phyloP scores from a whole-genome alignment of 2,888 invertebrate genomes.

The Endomychus coccineus region DNA sequence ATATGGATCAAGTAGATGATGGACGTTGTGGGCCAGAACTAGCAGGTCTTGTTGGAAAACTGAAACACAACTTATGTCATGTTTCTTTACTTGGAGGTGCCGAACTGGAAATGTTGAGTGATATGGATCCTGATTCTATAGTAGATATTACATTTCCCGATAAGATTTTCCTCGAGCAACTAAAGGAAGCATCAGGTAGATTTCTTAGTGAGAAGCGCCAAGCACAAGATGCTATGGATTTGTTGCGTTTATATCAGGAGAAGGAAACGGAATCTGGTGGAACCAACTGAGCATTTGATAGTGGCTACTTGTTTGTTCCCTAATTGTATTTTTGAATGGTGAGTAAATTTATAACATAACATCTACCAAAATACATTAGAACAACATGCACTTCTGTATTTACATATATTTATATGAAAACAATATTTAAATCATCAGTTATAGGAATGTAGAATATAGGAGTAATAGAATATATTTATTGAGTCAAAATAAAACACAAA shows the following conservation, averaged over 20 bases:
- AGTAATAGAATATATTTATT: no score
- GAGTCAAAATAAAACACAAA: no score
- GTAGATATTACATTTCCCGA: conserved; percentile 69
- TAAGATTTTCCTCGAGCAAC: conserved; percentile 68
- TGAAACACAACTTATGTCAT: conserved; percentile 75
- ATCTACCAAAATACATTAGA: no score
- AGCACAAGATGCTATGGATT: conserved; percentile 80
- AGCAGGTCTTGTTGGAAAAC: conserved; percentile 66
- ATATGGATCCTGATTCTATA: conserved; percentile 84
- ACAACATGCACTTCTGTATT: no score
- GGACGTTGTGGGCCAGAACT: conserved; percentile 53
- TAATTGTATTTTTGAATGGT: no score
- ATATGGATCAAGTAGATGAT: conserved; percentile 54
- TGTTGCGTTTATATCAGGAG: conserved; percentile 64
- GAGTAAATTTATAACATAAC: no score
- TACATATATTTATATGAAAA: no score
- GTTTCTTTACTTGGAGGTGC: conserved; percentile 77
- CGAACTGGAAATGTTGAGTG: conserved; percentile 75
- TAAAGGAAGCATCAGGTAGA: conserved; percentile 73
- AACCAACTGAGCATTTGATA: no score
- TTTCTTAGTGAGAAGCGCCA: conserved; percentile 71
- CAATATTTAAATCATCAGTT: no score
- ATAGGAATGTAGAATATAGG: no score
- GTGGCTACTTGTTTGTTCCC: no score
- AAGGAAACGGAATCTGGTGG: conserved; percentile 34